Evolutionary conservation across 2,113 vertebrate genomes (phyloP), one percentile per base, ranked within the genome.

Genomic region (Oryzias javanicus): DNA sequence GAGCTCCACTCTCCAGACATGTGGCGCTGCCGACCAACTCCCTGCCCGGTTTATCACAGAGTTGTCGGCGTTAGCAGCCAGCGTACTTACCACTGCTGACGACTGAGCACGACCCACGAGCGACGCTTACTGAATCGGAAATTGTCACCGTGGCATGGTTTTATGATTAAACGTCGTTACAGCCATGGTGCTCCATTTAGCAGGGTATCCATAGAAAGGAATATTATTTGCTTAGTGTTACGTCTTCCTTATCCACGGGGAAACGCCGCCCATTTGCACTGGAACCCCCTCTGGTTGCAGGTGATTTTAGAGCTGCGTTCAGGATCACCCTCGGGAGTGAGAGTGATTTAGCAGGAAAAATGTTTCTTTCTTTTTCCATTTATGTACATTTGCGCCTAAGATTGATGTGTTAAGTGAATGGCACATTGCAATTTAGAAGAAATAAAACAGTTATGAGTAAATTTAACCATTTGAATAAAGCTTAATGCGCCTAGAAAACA

Each of bases 241-340:
- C 29, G 19, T 70, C 64, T 65, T 66, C 22, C 57, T 46, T 10
- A 29, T 51, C 56, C 55, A 5, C 19, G 4, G 41, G 27, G 1
- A 74, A 81, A 79, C 76, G 7, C 80, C 85, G 59, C 81, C 83
- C 83, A 83, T 75, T 42, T 44, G 60, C 51, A 47, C 55, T 47
- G 64, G 64, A 57, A 56, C 74, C 49, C 62, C 17, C 45, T 35
- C 52, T 67, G 75, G 48, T 6, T 76, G 82, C 80, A 81, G 81
- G 76, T 83, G 76, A 75, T 17, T n/a, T 18, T 51, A 4, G 7
- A n/a, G 81, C 16, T 78, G 78, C 67, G 73, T 89, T 87, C 79
- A 87, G 42, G 8, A 64, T 4, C 24, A 8, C 1, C 17, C n/a
- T 35, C 8, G 1, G 13, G 7, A 2, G 4, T 12, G n/a, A 20